These are phyloP conservation scores for Anabacerthia variegaticeps DNA, from an alignment of 2,797 vertebrate species.

Conservation along the genomic window DNA sequence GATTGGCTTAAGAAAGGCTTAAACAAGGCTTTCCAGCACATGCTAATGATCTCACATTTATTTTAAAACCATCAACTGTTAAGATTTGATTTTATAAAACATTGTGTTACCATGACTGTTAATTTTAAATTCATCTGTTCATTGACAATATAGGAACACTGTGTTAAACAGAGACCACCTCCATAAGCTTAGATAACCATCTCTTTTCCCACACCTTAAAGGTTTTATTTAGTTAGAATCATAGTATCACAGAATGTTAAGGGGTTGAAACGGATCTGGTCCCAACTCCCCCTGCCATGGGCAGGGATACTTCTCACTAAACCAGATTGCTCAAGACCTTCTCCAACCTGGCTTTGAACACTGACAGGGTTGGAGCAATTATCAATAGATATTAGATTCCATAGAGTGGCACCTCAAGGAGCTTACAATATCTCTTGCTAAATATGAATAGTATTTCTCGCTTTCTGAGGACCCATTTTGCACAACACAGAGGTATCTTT, in stretches of 20 bases:
- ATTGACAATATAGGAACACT: background rate
- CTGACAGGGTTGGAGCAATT: background rate
- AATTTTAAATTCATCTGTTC: background rate
- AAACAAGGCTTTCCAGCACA: background rate
- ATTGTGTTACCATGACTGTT: background rate
- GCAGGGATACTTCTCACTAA: background rate
- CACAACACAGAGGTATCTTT: background rate
- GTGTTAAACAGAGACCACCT: background rate
- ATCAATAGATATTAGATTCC: background rate
- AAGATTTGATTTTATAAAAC: background rate
- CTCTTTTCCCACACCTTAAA: background rate
- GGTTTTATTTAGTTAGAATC: background rate
- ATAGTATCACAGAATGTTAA: no score
- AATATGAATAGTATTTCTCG: background rate
- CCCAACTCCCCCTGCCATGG: background rate
- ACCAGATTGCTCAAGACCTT: background rate
- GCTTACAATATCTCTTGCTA: background rate
- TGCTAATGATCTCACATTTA: background rate
- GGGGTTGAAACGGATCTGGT: background rate
- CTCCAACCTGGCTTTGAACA: background rate
- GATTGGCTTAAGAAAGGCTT: background rate
- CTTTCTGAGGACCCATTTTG: background rate
- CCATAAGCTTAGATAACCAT: background rate
- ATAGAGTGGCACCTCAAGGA: accelerated
- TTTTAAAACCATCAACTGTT: background rate